Percentiles rank a stretch among this genome's conserved stretches.
Conservation (phyloP, 2,888 invertebrate genomes). For the Julus scandinavius region DNA sequence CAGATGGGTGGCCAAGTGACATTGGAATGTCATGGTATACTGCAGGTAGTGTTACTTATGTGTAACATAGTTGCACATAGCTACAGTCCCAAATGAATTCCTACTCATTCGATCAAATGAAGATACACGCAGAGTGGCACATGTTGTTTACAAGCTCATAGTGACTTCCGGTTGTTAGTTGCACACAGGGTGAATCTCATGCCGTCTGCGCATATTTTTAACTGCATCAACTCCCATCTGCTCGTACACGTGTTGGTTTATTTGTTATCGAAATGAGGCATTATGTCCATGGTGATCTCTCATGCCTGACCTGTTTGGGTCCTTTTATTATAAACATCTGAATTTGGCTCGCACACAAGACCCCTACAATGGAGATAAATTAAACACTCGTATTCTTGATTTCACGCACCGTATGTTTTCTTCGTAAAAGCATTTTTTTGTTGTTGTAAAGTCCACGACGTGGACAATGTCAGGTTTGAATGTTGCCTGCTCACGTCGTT, state of each 20-base stretch:
- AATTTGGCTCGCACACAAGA: constrained; percentile 17
- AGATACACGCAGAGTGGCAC: too few species aligned
- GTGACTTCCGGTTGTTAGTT: too few species aligned
- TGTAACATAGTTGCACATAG: too few species aligned
- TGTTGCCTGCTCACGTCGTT: constrained; percentile 1
- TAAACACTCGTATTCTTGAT: constrained; percentile 41
- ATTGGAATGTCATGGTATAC: too few species aligned
- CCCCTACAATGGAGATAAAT: constrained; percentile 27
- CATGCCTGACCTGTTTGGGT: constrained; percentile 9
- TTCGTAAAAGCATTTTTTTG: not conserved
- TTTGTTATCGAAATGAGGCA: constrained; percentile 19
- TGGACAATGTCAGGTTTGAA: not conserved
- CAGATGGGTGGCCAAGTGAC: too few species aligned
- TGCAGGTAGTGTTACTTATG: too few species aligned
- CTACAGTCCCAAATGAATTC: too few species aligned
- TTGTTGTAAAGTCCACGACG: not conserved
- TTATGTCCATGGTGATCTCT: not conserved
- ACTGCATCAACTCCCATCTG: not conserved
- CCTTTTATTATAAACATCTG: not conserved
- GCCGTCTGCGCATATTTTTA: not conserved
- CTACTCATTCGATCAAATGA: too few species aligned
- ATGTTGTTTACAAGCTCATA: too few species aligned
- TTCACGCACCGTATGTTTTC: constrained; percentile 49
- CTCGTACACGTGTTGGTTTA: not conserved
- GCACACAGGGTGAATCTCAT: too few species aligned